These are phyloP conservation scores for Poecilia gillii DNA, from an alignment of 2,797 vertebrate genomes.

Conservation along the genomic window DNA sequence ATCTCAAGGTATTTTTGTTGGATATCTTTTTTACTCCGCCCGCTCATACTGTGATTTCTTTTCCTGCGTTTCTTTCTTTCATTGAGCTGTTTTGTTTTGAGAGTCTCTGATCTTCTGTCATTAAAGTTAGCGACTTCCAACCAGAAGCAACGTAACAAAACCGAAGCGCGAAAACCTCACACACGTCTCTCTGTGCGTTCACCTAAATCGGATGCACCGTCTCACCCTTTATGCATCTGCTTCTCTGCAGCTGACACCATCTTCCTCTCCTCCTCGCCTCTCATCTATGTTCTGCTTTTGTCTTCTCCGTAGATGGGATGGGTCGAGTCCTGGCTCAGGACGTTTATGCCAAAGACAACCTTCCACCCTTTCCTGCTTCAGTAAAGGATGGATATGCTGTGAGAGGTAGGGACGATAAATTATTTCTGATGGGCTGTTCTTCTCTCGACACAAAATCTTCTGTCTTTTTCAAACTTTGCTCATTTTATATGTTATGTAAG, in stretches of 20 bases:
- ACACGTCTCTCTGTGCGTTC: conserved; percentile 44
- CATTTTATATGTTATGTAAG: neutral
- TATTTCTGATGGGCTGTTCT: neutral
- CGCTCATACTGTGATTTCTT: conserved; percentile 47
- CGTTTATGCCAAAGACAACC: conserved; percentile 99
- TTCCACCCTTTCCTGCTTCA: conserved; percentile 98
- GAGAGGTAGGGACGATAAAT: conserved; percentile 84
- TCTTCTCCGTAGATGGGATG: conserved; percentile 90
- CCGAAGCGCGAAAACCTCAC: conserved; percentile 18
- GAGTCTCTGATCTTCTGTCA: conserved; percentile 10
- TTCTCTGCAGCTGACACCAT: conserved; percentile 30
- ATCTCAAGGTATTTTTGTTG: conserved; percentile 68
- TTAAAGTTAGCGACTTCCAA: conserved; percentile 36
- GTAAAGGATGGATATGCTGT: conserved; percentile 99
- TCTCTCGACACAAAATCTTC: neutral
- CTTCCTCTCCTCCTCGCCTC: conserved; percentile 10
- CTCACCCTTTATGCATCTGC: conserved; percentile 25
- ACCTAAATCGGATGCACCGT: conserved; percentile 34
- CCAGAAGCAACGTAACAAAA: conserved; percentile 20
- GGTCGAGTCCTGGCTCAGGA: conserved; percentile 99
- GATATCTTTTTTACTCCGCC: conserved; percentile 49
- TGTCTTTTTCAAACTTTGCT: neutral
- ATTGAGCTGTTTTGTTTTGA: conserved; percentile 41
- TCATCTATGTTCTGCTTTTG: conserved; percentile 28
- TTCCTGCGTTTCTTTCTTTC: conserved; percentile 30